These are phyloP conservation scores for Pocota personata DNA, from an alignment of 2,888 invertebrate species.

Conservation along the genomic window DNA sequence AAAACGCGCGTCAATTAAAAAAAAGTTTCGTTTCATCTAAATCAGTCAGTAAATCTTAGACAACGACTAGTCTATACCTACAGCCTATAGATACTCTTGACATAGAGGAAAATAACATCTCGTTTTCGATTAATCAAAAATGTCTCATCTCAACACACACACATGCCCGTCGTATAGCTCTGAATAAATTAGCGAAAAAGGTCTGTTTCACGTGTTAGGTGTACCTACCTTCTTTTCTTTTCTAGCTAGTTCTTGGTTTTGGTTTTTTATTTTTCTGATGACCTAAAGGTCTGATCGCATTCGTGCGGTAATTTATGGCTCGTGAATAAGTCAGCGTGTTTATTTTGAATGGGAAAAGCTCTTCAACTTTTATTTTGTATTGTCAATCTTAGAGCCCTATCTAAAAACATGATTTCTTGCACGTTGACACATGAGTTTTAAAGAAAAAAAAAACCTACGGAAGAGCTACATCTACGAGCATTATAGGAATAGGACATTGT, in stretches of 20 bases:
- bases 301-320: constrained; percentile 12
- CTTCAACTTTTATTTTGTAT: not conserved
- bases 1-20: constrained; percentile 57
- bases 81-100: constrained; percentile 1
- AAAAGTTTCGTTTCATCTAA: constrained; percentile 64
- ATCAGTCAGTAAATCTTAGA: constrained; percentile 67
- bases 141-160: constrained; percentile 31
- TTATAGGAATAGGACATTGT: too few species aligned
- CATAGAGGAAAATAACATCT: constrained; percentile 3
- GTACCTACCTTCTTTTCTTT: not conserved
- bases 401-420: not conserved
- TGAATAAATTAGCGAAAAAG: constrained; percentile 48
- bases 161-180: not conserved
- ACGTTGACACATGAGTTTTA: not conserved
- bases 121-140: constrained; percentile 62
- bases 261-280: not conserved
- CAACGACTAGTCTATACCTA: not conserved
- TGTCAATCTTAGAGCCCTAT: not conserved
- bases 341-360: not conserved
- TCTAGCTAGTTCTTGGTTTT: not conserved
- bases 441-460: not conserved
- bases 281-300: constrained; percentile 15
- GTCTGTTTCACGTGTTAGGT: not conserved
- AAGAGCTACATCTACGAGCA: too few species aligned
- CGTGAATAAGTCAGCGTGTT: constrained; percentile 17